Base-by-base conservation (phyloP, 2,113 vertebrate species). In the Aphyosemion australe region DNA sequence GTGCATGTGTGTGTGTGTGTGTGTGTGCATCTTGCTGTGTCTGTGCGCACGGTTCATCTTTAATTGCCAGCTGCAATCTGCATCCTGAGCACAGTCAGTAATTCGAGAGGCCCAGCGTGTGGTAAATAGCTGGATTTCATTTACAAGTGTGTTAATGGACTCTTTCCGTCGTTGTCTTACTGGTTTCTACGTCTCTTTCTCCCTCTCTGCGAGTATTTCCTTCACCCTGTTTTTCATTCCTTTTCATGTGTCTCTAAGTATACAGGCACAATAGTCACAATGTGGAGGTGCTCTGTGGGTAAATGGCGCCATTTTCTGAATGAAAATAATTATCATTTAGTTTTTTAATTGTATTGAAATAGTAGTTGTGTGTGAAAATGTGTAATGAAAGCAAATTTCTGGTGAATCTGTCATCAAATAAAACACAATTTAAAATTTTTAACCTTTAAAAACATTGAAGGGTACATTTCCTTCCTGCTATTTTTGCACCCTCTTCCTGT, bases 61-160 rank as follows among this genome's bases (percentile, higher is more conserved):
- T 90, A 90, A 90, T 90, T 91, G 88, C 84, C 79, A 84, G 89
- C 86, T 80, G 80, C 85, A 84, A 81, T 80, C 78, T 89, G 83
- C 83, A 83, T 86, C 83, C 80, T 77, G 83, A 77, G 82, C 82
- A 70, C 83, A 85, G 86, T 72, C 80, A 41, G 87, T 86, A 88
- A 87, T 85, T 87, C 20, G 20, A 87, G 73, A 72, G 74, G 71
- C 88, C 61, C 84, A 80, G 90, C 77, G 48, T 83, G 90, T 66
- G 86, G 87, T 86, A 90, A 89, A 91, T 88, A 81, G 87, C 83
- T 68, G 59, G 69, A 74, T 82, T 77, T 87, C 80, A 83, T 90
- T 89, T 86, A 90, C 87, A 86, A 84, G 74, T 81, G 65, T 79
- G 79, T 82, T 88, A 87, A 90, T 85, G 84, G 78, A 76, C 85